Conservation (phyloP, 2,113 vertebrate genomes). For the Pitta sordida region DNA sequence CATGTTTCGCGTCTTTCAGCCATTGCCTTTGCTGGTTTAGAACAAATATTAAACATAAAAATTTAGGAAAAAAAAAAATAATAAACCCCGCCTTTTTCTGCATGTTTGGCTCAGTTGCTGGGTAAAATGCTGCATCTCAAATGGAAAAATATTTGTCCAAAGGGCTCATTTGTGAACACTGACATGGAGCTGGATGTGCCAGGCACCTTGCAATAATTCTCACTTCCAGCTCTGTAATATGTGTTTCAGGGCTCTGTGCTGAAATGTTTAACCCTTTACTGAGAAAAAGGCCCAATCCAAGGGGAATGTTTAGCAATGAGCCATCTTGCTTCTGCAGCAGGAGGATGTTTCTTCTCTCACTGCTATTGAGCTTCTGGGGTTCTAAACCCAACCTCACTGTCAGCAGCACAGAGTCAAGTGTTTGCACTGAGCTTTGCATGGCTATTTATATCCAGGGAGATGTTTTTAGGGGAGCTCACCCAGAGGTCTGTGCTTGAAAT, state of each 20-base stretch:
- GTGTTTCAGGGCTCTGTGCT: background rate
- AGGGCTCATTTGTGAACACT: background rate
- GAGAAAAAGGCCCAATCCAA: background rate
- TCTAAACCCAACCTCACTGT: background rate
- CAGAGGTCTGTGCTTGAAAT: background rate
- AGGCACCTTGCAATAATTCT: rapidly evolving
- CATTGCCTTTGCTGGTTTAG: background rate
- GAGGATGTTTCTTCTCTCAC: background rate
- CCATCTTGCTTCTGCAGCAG: background rate
- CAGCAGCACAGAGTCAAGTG: background rate
- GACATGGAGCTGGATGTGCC: background rate
- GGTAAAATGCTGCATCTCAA: background rate
- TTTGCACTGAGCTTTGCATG: background rate
- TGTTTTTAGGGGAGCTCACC: background rate
- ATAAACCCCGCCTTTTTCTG: background rate
- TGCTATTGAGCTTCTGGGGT: background rate
- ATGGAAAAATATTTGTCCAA: background rate
- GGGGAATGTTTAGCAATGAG: background rate
- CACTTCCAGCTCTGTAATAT: background rate
- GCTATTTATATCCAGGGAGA: rapidly evolving
- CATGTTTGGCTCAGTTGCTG: background rate
- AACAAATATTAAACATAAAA: background rate
- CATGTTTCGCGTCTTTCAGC: background rate
- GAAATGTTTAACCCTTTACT: background rate
- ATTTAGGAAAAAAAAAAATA: background rate